Evolutionary conservation across 2,113 vertebrate species (phyloP), one percentile per base, ranked within the genome.

Genomic region (Nibea albiflora): DNA sequence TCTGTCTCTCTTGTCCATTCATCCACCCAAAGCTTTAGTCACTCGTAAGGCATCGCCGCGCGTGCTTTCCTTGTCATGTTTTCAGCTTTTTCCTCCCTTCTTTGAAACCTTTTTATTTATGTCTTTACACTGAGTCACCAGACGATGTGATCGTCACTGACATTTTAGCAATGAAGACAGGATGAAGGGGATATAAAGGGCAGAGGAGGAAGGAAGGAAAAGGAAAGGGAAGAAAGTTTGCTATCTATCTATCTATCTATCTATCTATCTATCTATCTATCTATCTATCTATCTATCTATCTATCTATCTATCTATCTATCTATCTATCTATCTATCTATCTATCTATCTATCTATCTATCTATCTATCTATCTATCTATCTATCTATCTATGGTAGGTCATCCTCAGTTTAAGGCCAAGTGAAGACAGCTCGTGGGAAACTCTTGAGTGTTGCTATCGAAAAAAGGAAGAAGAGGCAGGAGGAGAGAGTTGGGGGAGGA

Each of bases 121-220:
- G 86, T 93, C 61, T 83, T 90, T 70, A 70, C 81, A 66, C 73
- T 88, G 93, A 94, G 89, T 95, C 92, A 94, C 82, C 63, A 5
- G 69, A 72, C 75, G 16, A 62, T n/a, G 68, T 83, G 86, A 90
- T 79, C 69, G 35, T 85, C 74, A 58, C 64, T 92, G 92, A 85
- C 75, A 80, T 91, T 91, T 92, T 81, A 79, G 79, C 42, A 62
- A 16, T 22, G 58, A 80, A 46, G 58, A 76, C 60, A 63, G 76
- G 67, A 75, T 56, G 53, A 52, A 53, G 56, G 62, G 52, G 54
- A 49, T 54, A 83, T 73, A 8, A 64, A 73, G 58, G 26, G 26
- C 10, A 64, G 24, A 31, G 17, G 2, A n/a, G 4, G 28, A 44
- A 50, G 11, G 53, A 44, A 47, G 31, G n/a, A 42, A 39, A 52